Base-by-base conservation (phyloP, 2,888 invertebrate genomes). In the Tuta absoluta region DNA sequence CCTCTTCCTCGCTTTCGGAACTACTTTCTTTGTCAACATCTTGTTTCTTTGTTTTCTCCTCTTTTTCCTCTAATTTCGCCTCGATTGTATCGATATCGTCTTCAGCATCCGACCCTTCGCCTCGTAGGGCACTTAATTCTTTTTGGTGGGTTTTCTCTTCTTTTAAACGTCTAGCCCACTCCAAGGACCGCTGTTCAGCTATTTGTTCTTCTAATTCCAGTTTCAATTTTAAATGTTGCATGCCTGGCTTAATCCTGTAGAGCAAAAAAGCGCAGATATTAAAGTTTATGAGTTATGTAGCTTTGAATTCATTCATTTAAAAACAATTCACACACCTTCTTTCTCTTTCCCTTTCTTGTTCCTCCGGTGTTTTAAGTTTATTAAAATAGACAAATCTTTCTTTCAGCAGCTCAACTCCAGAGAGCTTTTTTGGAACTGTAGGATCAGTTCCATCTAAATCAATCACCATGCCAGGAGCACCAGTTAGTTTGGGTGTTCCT, bases 311-410 rank as follows among this genome's bases (percentile, higher is more conserved):
- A n/a, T n/a, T n/a, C n/a, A n/a, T n/a, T n/a, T n/a, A n/a, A n/a
- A n/a, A n/a, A n/a, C n/a, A n/a, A n/a, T n/a, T n/a, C n/a, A n/a
- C n/a, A n/a, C n/a, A 94, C 94, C 86, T 93, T 73, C 93, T 82
- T 78, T 94, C 89, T 69, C 93, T 85, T 76, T 93, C 88, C 74
- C 93, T 83, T 81, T 93, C 86, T 68, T 86, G 74, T 80, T 93
- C 89, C 63, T 88, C 89, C 0, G 87, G 82, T 37, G 93, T 93
- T 66, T 92, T 93, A 0, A 88, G 74, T 51, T 92, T 90, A 0
- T 94, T 89, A 73, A 96, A 96, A 76, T 94, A 94, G 45, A 94
- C 87, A 78, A 96, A 95, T 68, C 96, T 92, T 71, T 96, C 93
- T 80, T 96, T 94, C 38, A 97, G 89, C 64, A 93, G 87, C 68